A percentile compares a stretch with the other conserved stretches of the same genome.
Evolutionary conservation across 2,113 vertebrate species (phyloP).

Genomic region (Probosciger aterrimus): DNA sequence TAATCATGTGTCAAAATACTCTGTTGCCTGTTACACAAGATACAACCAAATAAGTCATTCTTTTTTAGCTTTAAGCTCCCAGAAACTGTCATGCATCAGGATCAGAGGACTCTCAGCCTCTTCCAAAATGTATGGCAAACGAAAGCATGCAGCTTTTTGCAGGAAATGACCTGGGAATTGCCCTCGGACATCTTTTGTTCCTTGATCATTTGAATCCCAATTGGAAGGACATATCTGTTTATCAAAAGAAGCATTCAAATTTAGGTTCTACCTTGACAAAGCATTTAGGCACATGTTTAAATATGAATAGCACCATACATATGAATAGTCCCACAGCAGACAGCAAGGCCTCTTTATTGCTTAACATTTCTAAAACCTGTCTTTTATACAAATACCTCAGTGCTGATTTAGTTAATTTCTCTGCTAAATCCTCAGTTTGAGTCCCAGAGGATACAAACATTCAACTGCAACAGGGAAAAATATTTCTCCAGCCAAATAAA

Average conservation of each 20-base stretch:
- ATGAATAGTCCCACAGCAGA: constrained; percentile 21
- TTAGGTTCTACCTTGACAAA: constrained; percentile 25
- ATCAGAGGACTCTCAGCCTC: not conserved
- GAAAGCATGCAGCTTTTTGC: not conserved
- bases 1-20: not conserved
- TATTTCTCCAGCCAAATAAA: not conserved
- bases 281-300: constrained; percentile 16
- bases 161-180: constrained; percentile 61
- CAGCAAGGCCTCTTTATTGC: not conserved
- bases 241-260: constrained; percentile 63
- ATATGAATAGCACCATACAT: constrained; percentile 56
- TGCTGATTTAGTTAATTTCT: not conserved
- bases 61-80: not conserved
- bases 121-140: constrained; percentile 11
- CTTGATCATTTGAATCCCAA: constrained; percentile 48
- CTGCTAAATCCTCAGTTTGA: not conserved
- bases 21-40: not conserved
- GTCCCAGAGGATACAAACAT: not conserved
- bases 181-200: constrained; percentile 52
- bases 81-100: not conserved
- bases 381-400: not conserved
- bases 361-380: not conserved
- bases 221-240: constrained; percentile 39
- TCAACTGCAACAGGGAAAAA: not conserved
- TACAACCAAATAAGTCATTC: not conserved